Conservation (phyloP, 2,113 vertebrate species). For the Tetrax tetrax region DNA sequence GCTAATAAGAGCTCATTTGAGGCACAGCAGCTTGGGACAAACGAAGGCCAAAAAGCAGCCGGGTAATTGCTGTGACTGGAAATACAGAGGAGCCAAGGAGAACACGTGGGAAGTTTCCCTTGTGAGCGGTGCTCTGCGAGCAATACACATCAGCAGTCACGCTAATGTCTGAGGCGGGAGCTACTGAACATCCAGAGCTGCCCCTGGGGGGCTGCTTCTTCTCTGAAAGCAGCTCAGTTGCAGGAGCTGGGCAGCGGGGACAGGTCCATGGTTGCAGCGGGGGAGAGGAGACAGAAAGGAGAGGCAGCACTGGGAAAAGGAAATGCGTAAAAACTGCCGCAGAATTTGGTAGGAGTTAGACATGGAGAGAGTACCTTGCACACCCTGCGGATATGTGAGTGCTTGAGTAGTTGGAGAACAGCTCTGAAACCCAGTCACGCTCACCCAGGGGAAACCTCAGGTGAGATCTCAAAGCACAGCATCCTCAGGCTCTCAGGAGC, state of each 20-base stretch:
- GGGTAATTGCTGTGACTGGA: background rate
- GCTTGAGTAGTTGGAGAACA: background rate
- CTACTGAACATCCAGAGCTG: background rate
- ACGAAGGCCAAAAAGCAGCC: constrained; percentile 7
- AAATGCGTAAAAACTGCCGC: rapidly evolving
- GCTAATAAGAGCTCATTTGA: constrained; percentile 15
- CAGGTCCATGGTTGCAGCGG: rapidly evolving
- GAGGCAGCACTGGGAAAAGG: background rate
- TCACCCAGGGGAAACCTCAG: background rate
- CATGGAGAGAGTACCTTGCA: rapidly evolving
- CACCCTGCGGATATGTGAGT: rapidly evolving
- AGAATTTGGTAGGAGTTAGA: background rate
- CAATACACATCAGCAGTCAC: background rate
- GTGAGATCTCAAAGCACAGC: background rate
- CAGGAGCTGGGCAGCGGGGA: background rate
- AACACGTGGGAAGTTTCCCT: background rate
- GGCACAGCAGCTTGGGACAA: constrained; percentile 13
- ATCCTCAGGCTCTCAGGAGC: rapidly evolving
- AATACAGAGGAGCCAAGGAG: constrained; percentile 14
- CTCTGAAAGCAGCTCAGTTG: background rate
- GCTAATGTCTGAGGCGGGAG: background rate
- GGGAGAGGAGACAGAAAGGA: background rate
- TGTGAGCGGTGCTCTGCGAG: background rate
- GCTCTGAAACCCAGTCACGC: background rate
- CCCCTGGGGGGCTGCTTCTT: background rate